phyloP scores from a whole-genome alignment of 2,113 vertebrate genomes.

The Agapornis roseicollis region DNA sequence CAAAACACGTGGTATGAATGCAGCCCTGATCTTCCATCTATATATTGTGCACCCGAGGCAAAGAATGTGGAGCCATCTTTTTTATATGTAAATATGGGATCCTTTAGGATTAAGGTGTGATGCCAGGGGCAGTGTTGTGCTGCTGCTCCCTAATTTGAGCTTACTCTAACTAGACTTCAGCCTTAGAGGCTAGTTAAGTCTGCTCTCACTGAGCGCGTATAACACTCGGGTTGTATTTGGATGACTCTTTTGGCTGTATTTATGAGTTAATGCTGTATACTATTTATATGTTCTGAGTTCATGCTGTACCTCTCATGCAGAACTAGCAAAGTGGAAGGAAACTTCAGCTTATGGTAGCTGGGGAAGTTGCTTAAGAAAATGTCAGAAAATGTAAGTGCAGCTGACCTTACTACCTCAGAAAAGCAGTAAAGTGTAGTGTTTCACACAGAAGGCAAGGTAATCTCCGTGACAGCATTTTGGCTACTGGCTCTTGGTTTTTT shows the following conservation, averaged over 20 bases:
- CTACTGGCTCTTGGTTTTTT: background rate
- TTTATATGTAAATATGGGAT: background rate
- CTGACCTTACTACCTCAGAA: background rate
- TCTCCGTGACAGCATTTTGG: background rate
- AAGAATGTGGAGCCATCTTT: background rate
- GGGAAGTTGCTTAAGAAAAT: constrained; percentile 34
- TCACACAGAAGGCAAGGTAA: background rate
- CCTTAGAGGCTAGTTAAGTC: background rate
- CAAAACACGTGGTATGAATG: background rate
- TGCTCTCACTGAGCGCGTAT: rapidly evolving
- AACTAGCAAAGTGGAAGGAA: background rate
- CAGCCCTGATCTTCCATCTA: background rate
- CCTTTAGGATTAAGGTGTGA: background rate
- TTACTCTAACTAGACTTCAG: background rate
- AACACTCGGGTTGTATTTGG: rapidly evolving
- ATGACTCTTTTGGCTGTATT: background rate
- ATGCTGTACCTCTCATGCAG: background rate
- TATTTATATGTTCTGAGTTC: background rate
- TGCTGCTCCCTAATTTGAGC: background rate
- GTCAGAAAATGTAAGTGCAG: background rate
- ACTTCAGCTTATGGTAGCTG: background rate
- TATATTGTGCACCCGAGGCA: constrained; percentile 1
- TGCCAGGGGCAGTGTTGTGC: background rate
- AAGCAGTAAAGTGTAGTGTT: background rate
- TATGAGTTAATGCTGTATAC: background rate